These are phyloP conservation scores for Pandemis heparana DNA, from an alignment of 2,888 invertebrate species.

Conservation along the genomic window DNA sequence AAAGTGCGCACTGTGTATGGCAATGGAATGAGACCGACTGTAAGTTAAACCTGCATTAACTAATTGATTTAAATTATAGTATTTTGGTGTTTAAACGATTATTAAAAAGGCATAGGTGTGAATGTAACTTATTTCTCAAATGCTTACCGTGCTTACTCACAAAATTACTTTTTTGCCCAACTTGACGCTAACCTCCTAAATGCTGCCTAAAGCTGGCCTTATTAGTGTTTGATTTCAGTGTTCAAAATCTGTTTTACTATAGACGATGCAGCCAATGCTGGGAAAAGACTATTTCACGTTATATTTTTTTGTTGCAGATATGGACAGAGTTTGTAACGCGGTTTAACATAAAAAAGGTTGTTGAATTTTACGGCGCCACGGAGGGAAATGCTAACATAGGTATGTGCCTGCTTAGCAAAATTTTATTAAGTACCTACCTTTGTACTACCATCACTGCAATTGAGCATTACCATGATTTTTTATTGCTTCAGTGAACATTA, in stretches of 20 bases:
- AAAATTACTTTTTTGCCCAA: neutral
- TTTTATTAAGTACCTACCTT: slow-evolving; percentile 60
- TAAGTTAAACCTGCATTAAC: slow-evolving; percentile 53
- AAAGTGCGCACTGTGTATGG: slow-evolving; percentile 94
- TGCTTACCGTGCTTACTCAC: too few species aligned
- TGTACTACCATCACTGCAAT: neutral
- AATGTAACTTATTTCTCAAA: too few species aligned
- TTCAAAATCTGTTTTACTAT: too few species aligned
- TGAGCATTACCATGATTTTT: slow-evolving; percentile 1
- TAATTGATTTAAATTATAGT: neutral
- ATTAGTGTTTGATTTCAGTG: too few species aligned
- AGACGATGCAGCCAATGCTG: too few species aligned
- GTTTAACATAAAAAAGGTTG: slow-evolving; percentile 93
- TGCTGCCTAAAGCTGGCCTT: neutral
- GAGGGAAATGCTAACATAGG: slow-evolving; percentile 99
- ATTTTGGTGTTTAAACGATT: too few species aligned
- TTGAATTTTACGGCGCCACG: slow-evolving; percentile 98
- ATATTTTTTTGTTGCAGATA: slow-evolving; percentile 85
- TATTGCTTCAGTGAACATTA: slow-evolving; percentile 92
- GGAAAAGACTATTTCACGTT: too few species aligned
- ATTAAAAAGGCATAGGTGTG: too few species aligned
- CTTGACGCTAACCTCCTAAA: neutral
- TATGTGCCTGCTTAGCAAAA: slow-evolving; percentile 61
- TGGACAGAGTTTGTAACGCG: slow-evolving; percentile 96
- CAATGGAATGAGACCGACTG: slow-evolving; percentile 94